Evolutionary conservation across 2,888 invertebrate species (phyloP).

Genomic region (Mongoloraphidia duomilia): DNA sequence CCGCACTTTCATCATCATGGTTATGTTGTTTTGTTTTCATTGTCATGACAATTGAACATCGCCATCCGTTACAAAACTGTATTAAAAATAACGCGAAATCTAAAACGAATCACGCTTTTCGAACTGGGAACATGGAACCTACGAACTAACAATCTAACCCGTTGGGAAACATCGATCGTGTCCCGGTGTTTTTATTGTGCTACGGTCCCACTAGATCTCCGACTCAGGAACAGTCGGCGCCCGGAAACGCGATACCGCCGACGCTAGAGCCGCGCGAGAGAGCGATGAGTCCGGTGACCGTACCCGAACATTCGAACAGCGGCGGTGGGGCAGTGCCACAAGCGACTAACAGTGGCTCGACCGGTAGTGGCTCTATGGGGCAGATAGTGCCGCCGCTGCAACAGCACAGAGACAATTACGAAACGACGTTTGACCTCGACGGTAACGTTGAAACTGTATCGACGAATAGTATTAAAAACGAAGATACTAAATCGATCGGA

Average conservation of each 20-base stretch:
- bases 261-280: constrained; percentile 28
- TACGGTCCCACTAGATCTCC: constrained; percentile 5
- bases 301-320: constrained; percentile 23
- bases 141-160: too few species aligned
- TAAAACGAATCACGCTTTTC: too few species aligned
- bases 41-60: too few species aligned
- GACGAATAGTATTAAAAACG: constrained; percentile 66
- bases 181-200: constrained; percentile 7
- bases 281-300: constrained; percentile 30
- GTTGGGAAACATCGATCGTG: too few species aligned
- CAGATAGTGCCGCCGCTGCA: constrained; percentile 19
- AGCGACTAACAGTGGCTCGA: background rate
- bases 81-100: too few species aligned
- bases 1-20: too few species aligned
- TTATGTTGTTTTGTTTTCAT: too few species aligned
- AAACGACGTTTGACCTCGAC: constrained; percentile 79
- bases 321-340: too few species aligned
- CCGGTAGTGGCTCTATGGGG: background rate
- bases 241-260: constrained; percentile 16
- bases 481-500: constrained; percentile 41
- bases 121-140: too few species aligned
- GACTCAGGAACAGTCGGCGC: background rate
- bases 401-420: constrained; percentile 49
- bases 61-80: too few species aligned
- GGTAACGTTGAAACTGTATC: constrained; percentile 86